phyloP scores from a whole-genome alignment of 2,888 invertebrate genomes.

The Ichneumoninae sp. region DNA sequence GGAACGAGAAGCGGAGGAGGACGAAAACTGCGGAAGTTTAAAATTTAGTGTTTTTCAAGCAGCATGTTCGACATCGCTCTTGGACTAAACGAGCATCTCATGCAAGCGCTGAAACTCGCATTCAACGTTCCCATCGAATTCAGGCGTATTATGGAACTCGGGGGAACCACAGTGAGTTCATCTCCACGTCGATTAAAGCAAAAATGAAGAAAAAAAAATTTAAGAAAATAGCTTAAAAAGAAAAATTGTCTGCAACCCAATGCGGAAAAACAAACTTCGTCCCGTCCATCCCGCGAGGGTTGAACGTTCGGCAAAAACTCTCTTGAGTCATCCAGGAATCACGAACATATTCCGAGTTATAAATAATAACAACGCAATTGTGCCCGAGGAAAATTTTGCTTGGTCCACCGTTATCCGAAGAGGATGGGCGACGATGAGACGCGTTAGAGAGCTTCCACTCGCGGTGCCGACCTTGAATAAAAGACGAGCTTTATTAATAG shows the following conservation, averaged over 20 bases:
- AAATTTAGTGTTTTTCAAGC: not conserved
- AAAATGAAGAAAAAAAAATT: not conserved
- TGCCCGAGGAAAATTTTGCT: conserved; percentile 27
- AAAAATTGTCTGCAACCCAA: not conserved
- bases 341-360: not conserved
- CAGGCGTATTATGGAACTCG: conserved; percentile 51
- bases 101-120: conserved; percentile 50
- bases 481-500: conserved; percentile 78
- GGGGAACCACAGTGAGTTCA: conserved; percentile 64
- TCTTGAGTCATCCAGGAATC: conserved; percentile 22
- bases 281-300: conserved; percentile 8
- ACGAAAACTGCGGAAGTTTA: conserved; percentile 3
- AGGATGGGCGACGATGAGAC: conserved; percentile 60
- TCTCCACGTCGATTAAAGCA: not conserved
- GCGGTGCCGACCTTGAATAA: conserved; percentile 75
- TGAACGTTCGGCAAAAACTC: conserved; percentile 19
- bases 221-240: not conserved
- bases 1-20: not conserved
- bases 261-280: conserved; percentile 14
- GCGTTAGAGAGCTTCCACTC: conserved; percentile 62
- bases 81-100: conserved; percentile 57
- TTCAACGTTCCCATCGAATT: conserved; percentile 62
- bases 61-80: conserved; percentile 59
- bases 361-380: conserved; percentile 32
- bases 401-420: conserved; percentile 26